Base-by-base conservation (phyloP, 2,797 vertebrate genomes). In the Catharus ustulatus region DNA sequence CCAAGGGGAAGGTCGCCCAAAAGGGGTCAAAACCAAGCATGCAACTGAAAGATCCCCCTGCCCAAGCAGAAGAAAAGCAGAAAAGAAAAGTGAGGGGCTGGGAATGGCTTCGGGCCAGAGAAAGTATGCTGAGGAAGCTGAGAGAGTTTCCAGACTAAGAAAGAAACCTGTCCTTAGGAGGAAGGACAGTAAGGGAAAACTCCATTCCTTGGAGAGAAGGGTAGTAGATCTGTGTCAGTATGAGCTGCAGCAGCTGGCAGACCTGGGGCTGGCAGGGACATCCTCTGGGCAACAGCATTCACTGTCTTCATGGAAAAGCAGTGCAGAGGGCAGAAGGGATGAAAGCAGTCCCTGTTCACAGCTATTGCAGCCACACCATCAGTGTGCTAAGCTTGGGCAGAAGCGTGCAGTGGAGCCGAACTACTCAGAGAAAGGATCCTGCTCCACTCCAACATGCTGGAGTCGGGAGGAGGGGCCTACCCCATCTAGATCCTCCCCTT, bases 61-160 rank as follows among this genome's bases (percentile, higher is more conserved):
- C 49, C 79, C 71, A 76, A 93, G 69, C 66, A 96, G 89, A 92
- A 96, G 97, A 82, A 98, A 98, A 97, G 90, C 97, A 52, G 91
- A 95, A 77, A 97, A 97, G 97, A 96, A 83, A 89, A 91, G 64
- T 94, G 92, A 96, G 93, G 87, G 51, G 49, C 77, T 6, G 59
- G 95, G 91, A 87, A 34, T 49, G 88, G 46, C 89, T 93, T 94
- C 13, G 0, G 86, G 92, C 77, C 94, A 63, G 76, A 97, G 83
- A 93, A 97, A 89, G 52, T 57, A 34, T 75, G 34, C 93, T 51
- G 90, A 97, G 76, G 93, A 96, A 71, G 64, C 67, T 64, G 94
- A 96, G 15, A 89, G 36, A 88, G 86, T 79, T 83, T 93, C 94
- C 75, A 97, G 83, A 83, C 84, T 93, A 54, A 96, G 94, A 94